Conservation (phyloP, 2,113 vertebrate genomes). For the Theristicus caerulescens region DNA sequence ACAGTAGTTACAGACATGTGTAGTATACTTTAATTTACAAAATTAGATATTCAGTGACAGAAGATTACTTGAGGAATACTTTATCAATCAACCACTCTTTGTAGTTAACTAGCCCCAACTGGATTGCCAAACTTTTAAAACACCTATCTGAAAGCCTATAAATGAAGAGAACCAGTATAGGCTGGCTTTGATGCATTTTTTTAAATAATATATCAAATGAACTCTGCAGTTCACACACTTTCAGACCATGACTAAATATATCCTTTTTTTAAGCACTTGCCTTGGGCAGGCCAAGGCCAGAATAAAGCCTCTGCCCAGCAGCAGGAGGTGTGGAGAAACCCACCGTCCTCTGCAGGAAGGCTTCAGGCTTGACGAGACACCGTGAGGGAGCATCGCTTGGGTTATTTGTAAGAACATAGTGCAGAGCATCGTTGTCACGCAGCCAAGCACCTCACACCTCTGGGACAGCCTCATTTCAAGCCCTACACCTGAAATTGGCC, state of each 20-base stretch:
- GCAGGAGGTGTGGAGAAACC: not conserved
- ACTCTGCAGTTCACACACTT: not conserved
- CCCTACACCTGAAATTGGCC: not conserved
- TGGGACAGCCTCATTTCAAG: not conserved
- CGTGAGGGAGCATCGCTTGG: fast-evolving
- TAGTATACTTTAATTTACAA: not conserved
- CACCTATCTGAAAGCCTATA: not conserved
- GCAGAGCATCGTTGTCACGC: fast-evolving
- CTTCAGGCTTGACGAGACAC: not conserved
- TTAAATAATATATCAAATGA: not conserved
- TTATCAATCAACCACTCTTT: not conserved
- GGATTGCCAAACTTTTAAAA: not conserved
- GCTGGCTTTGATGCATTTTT: not conserved
- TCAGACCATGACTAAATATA: not conserved
- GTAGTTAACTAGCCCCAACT: not conserved
- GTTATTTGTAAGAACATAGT: not conserved
- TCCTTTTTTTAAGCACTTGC: not conserved
- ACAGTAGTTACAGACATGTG: not conserved
- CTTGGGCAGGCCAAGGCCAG: not conserved
- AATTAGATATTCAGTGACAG: not conserved
- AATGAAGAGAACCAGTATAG: not conserved
- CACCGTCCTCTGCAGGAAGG: fast-evolving
- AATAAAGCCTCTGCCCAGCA: not conserved
- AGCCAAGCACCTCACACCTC: not conserved
- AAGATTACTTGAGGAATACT: not conserved